phyloP scores from a whole-genome alignment of 1,140 invertebrate species.

The Hirudo medicinalis region DNA sequence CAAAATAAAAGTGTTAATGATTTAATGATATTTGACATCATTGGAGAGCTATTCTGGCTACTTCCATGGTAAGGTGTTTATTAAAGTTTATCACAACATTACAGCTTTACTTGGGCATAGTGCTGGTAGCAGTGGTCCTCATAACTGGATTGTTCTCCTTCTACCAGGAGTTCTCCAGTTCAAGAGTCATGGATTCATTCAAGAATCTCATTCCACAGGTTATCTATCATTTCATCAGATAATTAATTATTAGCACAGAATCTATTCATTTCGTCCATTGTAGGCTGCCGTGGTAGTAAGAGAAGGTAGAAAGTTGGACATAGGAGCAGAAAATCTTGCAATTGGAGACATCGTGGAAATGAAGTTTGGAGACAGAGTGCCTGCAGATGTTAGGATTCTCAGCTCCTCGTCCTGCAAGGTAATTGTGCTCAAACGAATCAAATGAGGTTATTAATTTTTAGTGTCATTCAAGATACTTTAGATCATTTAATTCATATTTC shows the following conservation, averaged over 20 bases:
- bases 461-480: too few relatives aligned
- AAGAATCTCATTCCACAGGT: conserved; percentile 67
- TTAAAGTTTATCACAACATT: conserved; percentile 48
- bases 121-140: conserved; percentile 38
- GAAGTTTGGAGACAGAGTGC: conserved; percentile 64
- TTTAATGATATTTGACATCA: too few relatives aligned
- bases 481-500: too few relatives aligned
- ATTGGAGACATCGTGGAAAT: conserved; percentile 70
- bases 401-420: conserved; percentile 55
- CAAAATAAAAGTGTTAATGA: too few relatives aligned
- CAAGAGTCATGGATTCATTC: conserved; percentile 65
- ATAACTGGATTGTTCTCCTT: conserved; percentile 41
- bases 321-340: conserved; percentile 54
- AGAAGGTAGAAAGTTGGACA: conserved; percentile 76
- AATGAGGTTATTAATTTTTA: too few relatives aligned
- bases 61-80: too few relatives aligned
- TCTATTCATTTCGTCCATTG: not conserved
- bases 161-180: conserved; percentile 44
- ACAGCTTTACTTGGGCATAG: conserved; percentile 41
- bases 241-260: not conserved
- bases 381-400: conserved; percentile 66
- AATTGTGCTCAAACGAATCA: too few relatives aligned
- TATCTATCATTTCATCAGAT: not conserved
- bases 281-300: conserved; percentile 85
- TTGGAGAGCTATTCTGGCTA: too few relatives aligned